These are phyloP conservation scores for Barypeithes pellucidus DNA, from an alignment of 2,888 invertebrate species.

Conservation along the genomic window DNA sequence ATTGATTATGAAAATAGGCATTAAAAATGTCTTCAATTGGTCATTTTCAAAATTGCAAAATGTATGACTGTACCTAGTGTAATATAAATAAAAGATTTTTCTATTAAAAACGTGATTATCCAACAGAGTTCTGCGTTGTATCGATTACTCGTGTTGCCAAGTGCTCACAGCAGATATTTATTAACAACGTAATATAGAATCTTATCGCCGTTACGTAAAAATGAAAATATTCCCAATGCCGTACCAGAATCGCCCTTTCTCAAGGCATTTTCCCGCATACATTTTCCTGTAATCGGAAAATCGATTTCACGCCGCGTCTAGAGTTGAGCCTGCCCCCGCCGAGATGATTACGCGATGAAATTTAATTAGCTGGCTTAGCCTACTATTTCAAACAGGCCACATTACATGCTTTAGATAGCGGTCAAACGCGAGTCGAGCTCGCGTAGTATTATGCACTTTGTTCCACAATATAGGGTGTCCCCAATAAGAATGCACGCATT, in stretches of 20 bases:
- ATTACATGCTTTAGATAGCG: too few relatives aligned
- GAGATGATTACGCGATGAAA: slow-evolving; percentile 24
- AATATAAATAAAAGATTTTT: too few relatives aligned
- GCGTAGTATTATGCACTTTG: too few relatives aligned
- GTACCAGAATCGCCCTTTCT: slow-evolving; percentile 12
- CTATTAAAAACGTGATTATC: background rate
- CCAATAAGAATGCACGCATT: too few relatives aligned
- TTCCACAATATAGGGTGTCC: too few relatives aligned
- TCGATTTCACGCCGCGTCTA: slow-evolving; percentile 21
- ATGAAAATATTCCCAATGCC: background rate
- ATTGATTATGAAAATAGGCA: too few relatives aligned
- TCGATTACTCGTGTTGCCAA: slow-evolving; percentile 9
- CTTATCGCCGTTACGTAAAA: background rate
- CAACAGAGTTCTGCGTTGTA: background rate
- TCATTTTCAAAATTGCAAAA: too few relatives aligned
- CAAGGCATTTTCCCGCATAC: slow-evolving; percentile 5
- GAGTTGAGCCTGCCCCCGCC: slow-evolving; percentile 17
- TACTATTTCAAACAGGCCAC: background rate
- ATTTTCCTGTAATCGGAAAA: slow-evolving; percentile 24
- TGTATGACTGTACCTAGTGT: too few relatives aligned
- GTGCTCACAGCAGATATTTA: background rate
- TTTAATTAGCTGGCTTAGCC: slow-evolving; percentile 23
- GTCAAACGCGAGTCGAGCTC: too few relatives aligned
- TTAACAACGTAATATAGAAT: background rate
- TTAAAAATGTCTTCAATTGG: too few relatives aligned